Base-by-base conservation (phyloP, 2,888 invertebrate genomes). In the Syrphus vitripennis region DNA sequence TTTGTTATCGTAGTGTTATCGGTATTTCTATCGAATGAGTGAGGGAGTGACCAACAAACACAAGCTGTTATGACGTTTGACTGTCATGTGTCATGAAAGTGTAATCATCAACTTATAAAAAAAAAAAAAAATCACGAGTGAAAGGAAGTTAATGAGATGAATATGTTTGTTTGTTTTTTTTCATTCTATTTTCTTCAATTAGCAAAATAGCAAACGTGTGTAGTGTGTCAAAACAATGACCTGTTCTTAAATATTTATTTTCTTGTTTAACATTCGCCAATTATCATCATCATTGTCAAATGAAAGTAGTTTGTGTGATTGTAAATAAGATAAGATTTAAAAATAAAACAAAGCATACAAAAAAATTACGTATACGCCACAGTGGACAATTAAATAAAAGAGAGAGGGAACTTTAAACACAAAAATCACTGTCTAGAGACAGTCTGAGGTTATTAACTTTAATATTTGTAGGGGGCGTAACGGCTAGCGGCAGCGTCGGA, bases 131-230 rank as follows among this genome's bases (percentile, higher is more conserved):
- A 48, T 71, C 5, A 61, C 34, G 10, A 72, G 80, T 80, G 84
- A 84, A 84, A 80, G 84, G 84, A 67, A 80, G 71, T 71, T 77
- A 76, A 77, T 82, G 57, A 53, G 63, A 76, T 63, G 61, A 65
- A 40, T 45, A 14, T n/a, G n/a, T n/a, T n/a, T n/a, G n/a, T 45
- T 24, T 19, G 19, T 57, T 31, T 67, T 72, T 16, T 26, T 29
- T n/a, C n/a, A n/a, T n/a, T n/a, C n/a, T n/a, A n/a, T n/a, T n/a
- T 24, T 48, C 10, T 67, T 59, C 24, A 59, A 65, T 72, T 50
- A 45, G 29, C 10, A 26, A 31, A 26, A 29, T 40, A 19, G 10
- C n/a, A 14, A 21, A 21, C 21, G 6, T 26, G 34, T 40, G 26
- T 69, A 34, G 12, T 16, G 29, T 26, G 34, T 53, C 19, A 16